These are phyloP conservation scores for Paradoxurus hermaphroditus DNA, from an alignment of 2,113 vertebrate genomes.

Conservation along the genomic window DNA sequence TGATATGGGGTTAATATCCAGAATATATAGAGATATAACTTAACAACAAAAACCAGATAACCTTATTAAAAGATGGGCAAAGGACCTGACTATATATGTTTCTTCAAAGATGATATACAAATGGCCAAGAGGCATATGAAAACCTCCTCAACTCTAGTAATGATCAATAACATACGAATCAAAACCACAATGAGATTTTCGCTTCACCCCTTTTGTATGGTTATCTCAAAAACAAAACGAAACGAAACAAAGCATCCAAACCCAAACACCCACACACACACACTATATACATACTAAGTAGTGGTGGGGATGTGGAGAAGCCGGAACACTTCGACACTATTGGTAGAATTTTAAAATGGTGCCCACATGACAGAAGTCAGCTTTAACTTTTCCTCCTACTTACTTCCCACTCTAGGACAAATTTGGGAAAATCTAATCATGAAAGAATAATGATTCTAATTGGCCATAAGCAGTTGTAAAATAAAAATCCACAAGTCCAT, in stretches of 20 bases:
- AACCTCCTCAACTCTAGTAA: not conserved
- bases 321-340: not conserved
- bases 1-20: not conserved
- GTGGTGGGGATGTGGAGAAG: not conserved
- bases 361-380: not conserved
- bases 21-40: not conserved
- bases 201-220: too few species aligned
- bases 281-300: too few species aligned
- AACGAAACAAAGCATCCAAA: not conserved
- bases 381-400: not conserved
- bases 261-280: too few species aligned
- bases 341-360: not conserved
- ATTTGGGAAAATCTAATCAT: not conserved
- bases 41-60: not conserved
- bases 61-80: not conserved
- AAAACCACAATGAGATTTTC: not conserved
- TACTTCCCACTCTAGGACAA: not conserved
- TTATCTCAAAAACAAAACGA: not conserved
- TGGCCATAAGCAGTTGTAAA: not conserved
- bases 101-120: not conserved
- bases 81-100: not conserved
- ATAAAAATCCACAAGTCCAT: not conserved
- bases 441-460: not conserved
- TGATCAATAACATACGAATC: not conserved
- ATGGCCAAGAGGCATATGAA: not conserved